Evolutionary conservation across 2,888 invertebrate species (phyloP), one percentile per base, ranked within the genome.

Genomic region (Drosophila paracracens): DNA sequence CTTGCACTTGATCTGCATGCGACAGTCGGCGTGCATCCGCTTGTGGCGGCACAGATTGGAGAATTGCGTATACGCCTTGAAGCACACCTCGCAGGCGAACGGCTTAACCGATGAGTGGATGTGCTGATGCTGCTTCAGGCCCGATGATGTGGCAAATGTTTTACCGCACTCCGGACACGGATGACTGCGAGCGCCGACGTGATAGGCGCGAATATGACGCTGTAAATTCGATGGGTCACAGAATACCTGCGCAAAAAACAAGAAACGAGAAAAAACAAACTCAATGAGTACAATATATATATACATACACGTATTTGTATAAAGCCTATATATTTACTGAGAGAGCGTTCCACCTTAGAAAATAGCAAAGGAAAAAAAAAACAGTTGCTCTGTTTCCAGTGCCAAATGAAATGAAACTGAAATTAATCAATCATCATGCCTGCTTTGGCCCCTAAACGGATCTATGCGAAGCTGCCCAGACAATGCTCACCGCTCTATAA

Each of bases 1-100:
- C 90, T 95, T 96, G 94, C 99, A 99, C 94, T 98, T 98, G 91
- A 98, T 97, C 92, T 97, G 96, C 94, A 97, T 97, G 89, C 98
- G 96, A 93, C 99, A 99, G 92, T 98, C 97, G 63, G 97, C 96
- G 94, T 99, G 99, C 98, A 99, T 99, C 68, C 99, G 97, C 92
- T 98, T 99, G 94, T 99, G 99, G n/a, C 99, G 97, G 92, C 99
- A 99, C 91, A 99, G 95, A 93, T 99, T 99, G 46, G 99, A 99
- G 94, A 99, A 99, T 94, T 99, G 99, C 4, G 99, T 99, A 94
- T 99, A 99, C 13, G 98, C 96, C 95, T 99, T 99, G 92, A 97
- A 96, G 94, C 99, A 99, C 82, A 99, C 98, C 93, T 97, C 97
- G 94, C 98, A 98, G 95, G 96, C 97, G 94, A 99, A 99, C 5